Base-by-base conservation (phyloP, 2,888 invertebrate species). In the Agonum fuliginosum region DNA sequence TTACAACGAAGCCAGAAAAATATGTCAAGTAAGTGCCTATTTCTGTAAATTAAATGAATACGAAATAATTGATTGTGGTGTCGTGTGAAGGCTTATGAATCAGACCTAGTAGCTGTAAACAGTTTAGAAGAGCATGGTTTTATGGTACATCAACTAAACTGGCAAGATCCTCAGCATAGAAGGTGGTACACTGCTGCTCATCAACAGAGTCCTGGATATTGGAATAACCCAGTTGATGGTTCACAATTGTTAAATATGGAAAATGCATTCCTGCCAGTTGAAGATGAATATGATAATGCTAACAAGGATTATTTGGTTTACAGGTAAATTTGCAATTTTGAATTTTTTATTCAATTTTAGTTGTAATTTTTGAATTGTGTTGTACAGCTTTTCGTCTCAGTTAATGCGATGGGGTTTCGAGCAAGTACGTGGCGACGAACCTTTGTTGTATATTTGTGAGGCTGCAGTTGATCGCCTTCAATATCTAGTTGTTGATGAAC, bases 61-160 rank as follows among this genome's bases (percentile, higher is more conserved):
- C 20, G 17, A 43, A 24, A 19, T 4, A 54, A 22, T 34, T 37
- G 65, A 48, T 14, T 69, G 14, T 22, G n/a, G n/a, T n/a, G n/a
- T n/a, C n/a, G n/a, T n/a, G n/a, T n/a, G n/a, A n/a, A 93, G 88
- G 94, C 95, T 0, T 94, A 93, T 82, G 93, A 93, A 83, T 92
- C 95, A 0, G 95, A 97, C 84, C 87, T 97, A 71, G 88, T 94
- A 0, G 92, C 94, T 79, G 91, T 98, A 3, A 95, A 94, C 84
- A 92, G 90, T 75, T 88, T 93, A 2, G 95, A 95, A 78, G 97
- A 98, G 85, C 97, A 97, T 88, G 91, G 94, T 0, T 98, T 97
- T 84, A 89, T 98, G 43, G 89, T 95, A 4, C 91, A 94, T 80
- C 93, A 95, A 84, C 87, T 98, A n/a, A 91, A 94, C 83, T 88